Base-by-base conservation (phyloP, 2,113 vertebrate species). In the Corythaeola cristata region DNA sequence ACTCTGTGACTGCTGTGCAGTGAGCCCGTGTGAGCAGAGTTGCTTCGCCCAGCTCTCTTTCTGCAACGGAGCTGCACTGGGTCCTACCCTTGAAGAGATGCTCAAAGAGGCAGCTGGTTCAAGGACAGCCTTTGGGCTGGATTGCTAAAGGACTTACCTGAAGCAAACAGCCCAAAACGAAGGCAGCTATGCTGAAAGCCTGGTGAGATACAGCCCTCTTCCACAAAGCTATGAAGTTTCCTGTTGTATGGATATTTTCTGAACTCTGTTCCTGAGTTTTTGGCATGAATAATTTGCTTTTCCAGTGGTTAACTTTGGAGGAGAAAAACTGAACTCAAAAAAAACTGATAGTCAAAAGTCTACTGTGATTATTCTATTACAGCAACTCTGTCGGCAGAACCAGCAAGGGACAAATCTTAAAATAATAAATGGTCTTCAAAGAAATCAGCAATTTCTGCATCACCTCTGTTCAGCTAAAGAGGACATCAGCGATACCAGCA, bases 21-120 rank as follows among this genome's bases (percentile, higher is more conserved):
- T 1, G 17, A 92, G 53, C 39, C 49, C 1, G 0, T 37, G 88
- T 17, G 69, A 33, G 52, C 59, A 73, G 59, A 55, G 37, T 9
- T 63, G 50, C 50, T 82, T 72, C 55, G 33, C 35, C 41, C 50
- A 83, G 56, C 39, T 23, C 44, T 49, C 23, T 53, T 72, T 37
- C 73, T 33, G 49, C 3, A 0, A 16, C 0, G 1, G 14, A 56
- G 41, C 33, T 60, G 60, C 56, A 3, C 55, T 10, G 33, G 45
- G 56, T 45, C 50, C 41, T 18, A 14, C 3, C 27, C 58, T 6
- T 14, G 16, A 49, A 22, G 12, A 45, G 80, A 53, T 12, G 47
- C 45, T 45, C 7, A 20, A 44, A 69, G 26, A 41, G 37, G 58
- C 64, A 81, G 73, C 6, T 64, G 49, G 74, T 85, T 59, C 75